Evolutionary conservation across 2,888 invertebrate genomes (phyloP), one percentile per base, ranked within the genome.

Genomic region (Leptopilina myrica): DNA sequence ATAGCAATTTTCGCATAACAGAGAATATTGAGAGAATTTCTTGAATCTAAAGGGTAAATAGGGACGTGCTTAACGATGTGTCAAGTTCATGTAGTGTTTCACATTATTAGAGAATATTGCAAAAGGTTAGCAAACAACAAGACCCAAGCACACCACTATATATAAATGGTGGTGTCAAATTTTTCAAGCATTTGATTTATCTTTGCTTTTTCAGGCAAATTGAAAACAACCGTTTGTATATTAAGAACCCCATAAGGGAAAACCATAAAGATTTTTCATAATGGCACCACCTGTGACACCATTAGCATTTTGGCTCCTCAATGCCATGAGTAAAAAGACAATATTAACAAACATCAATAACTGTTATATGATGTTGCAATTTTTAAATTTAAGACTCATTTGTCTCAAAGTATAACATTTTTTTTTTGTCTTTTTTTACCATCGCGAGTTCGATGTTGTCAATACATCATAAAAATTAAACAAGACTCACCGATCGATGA

Each of bases 201-300:
- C 46, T 5, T 67, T 67, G 46, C 67, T 49, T 49, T 67, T 67
- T 12, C 20, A 12, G 20, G 12, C 20, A 11, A 46, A 49, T 20
- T 67, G 46, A 20, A 33, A 66, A 67, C 6, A 20, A 49, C 49
- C 20, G 20, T 67, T 11, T 67, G 20, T 67, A 67, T 67, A 67
- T 67, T 15, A 67, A 15, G 67, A 15, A 11, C 12, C 20, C 46
- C 33, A 33, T 33, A 33, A 49, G 15, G 46, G 67, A 6, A 49
- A 67, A n/a, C 67, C 46, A 67, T 67, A 6, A 67, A 67, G 46
- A 46, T 43, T 49, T 67, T 49, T 49, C 67, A 15, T 46, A 67
- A 67, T 67, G 67, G 67, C 49, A 49, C 11, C 67, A 67, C 67
- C 46, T 67, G 67, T 49, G 46, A 5, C 46, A 67, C 46, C 67